Base-by-base conservation (phyloP, 1,140 invertebrate species). In the Geopemphigus sp. region DNA sequence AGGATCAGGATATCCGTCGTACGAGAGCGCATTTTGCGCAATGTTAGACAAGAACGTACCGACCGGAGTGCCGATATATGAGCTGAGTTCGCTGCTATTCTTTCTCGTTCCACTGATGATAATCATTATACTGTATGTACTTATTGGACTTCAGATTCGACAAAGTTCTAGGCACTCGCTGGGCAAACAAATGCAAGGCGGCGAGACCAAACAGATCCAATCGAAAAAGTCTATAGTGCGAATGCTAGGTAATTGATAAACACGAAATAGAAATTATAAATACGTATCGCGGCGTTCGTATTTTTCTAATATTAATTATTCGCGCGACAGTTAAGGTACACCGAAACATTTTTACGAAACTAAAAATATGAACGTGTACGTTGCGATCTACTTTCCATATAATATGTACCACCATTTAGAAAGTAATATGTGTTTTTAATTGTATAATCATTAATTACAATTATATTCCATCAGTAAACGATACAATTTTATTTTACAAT, bases 61-160 rank as follows among this genome's bases (percentile, higher is more conserved):
- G 0, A 86, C 68, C 6, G 64, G 88, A 1, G 87, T 88, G 82
- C 92, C 92, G 47, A 84, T 94, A 45, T 94, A 92, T 82, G 93
- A 95, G 84, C 83, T 94, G n/a, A 94, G 93, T 83, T 91, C 90
- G 74, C 85, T 93, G 26, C 84, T 94, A 45, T 96, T 96, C 86
- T 96, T 96, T 85, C 86, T 94, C 39, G 86, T 95, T 47, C 95
- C 95, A 0, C 92, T 95, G 88, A 59, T 91, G 6, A 87, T 94
- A 3, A 94, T 96, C 64, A 87, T 91, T 1, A 86, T 91, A 24
- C 87, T 95, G 1, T 96, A 96, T 84, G 88, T 89, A 4, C 88
- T 89, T 80, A 95, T 96, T 89, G 93, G 92, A 0, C 83, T 91
- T 0, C 87, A 89, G 82, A 93, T 93, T 83, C 89, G 84, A 87